These are phyloP conservation scores for Morus bassanus DNA, from an alignment of 2,797 vertebrate genomes.

Conservation along the genomic window DNA sequence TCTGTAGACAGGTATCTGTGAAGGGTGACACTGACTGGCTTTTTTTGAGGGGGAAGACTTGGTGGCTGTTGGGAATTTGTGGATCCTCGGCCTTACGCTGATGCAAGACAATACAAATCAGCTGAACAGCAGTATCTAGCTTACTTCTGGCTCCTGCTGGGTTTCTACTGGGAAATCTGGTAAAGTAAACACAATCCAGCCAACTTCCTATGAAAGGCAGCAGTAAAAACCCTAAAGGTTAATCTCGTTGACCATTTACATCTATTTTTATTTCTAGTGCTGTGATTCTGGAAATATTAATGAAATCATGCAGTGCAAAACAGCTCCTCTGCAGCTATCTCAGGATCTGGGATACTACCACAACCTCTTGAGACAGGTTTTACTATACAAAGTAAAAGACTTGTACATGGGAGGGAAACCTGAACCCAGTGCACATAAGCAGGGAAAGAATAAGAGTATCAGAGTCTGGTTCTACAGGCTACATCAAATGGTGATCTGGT, in stretches of 20 bases:
- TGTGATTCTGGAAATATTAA: not conserved
- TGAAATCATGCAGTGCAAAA: not conserved
- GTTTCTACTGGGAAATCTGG: not conserved
- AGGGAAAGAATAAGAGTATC: not conserved
- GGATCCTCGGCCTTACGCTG: not conserved
- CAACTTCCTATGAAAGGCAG: not conserved
- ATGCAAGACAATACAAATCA: not conserved
- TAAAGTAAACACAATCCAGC: not conserved
- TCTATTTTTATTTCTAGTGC: not conserved
- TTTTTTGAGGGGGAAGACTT: not conserved
- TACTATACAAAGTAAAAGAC: not conserved
- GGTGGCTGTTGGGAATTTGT: not conserved
- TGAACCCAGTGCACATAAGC: not conserved
- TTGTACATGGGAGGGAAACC: not conserved
- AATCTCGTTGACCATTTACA: not conserved
- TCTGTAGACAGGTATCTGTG: not conserved
- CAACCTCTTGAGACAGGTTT: not conserved
- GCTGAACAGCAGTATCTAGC: not conserved
- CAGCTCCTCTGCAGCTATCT: not conserved
- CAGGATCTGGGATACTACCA: not conserved
- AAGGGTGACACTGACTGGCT: not conserved
- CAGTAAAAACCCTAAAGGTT: not conserved
- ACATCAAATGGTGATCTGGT: not conserved
- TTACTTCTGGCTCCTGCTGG: not conserved
- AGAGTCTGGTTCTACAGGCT: not conserved